A percentile compares a stretch with the other conserved stretches of the same genome.
phyloP scores from a whole-genome alignment of 2,113 vertebrate species.

The Glareola pratincola region DNA sequence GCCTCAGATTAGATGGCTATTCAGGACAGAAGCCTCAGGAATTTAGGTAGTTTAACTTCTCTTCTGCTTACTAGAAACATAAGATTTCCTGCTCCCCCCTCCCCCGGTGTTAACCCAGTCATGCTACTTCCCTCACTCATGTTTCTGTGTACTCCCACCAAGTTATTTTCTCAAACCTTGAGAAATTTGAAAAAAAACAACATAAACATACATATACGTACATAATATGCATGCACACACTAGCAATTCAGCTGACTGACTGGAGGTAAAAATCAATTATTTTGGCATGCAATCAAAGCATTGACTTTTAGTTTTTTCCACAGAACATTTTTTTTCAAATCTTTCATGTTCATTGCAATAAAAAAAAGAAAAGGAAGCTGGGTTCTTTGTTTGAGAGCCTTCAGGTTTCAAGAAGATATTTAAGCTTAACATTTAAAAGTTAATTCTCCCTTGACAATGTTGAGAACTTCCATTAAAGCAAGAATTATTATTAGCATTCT shows the following conservation, averaged over 20 bases:
- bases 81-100: accelerated
- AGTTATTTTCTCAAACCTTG: not conserved
- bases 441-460: constrained; percentile 53
- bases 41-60: not conserved
- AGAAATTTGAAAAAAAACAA: not conserved
- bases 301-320: constrained; percentile 43
- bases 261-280: constrained; percentile 40
- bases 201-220: not conserved
- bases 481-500: constrained; percentile 68
- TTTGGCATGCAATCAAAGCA: constrained; percentile 52
- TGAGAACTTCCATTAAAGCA: constrained; percentile 65
- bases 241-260: constrained; percentile 38
- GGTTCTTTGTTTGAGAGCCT: not conserved
- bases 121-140: not conserved
- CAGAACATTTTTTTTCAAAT: not conserved
- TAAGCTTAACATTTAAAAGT: constrained; percentile 57
- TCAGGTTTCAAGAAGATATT: constrained; percentile 52
- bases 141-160: not conserved
- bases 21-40: not conserved
- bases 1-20: not conserved
- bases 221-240: not conserved
- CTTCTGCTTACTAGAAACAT: not conserved
- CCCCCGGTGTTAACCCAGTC: not conserved
- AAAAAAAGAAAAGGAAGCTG: not conserved
- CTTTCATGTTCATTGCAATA: constrained; percentile 10